phyloP scores from a whole-genome alignment of 2,113 vertebrate species.

The Oxyruncus cristatus region DNA sequence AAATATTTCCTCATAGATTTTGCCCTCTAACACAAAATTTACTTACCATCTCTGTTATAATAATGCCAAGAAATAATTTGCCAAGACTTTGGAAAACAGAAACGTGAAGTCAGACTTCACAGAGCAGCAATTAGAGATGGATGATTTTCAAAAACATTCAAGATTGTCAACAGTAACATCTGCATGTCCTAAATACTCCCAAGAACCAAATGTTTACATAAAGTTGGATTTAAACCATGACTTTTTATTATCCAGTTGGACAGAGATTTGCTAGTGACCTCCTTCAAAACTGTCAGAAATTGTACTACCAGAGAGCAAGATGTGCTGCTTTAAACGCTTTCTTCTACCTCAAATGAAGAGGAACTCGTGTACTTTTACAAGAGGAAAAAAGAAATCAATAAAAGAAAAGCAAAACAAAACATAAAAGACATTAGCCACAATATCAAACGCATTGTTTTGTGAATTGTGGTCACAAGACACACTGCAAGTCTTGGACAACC shows the following conservation, averaged over 20 bases:
- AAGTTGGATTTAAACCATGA: background rate
- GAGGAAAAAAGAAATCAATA: background rate
- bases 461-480: background rate
- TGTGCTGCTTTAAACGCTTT: background rate
- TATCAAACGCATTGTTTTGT: background rate
- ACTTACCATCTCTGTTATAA: background rate
- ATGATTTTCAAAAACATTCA: constrained; percentile 8
- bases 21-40: background rate
- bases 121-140: background rate
- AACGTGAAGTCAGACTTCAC: background rate
- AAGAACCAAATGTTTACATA: background rate
- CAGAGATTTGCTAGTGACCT: background rate
- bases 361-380: background rate
- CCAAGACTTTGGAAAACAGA: background rate
- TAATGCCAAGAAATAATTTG: background rate
- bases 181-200: background rate
- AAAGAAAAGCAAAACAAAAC: background rate
- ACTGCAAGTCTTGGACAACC: background rate
- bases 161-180: background rate
- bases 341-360: background rate
- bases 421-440: background rate
- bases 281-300: background rate
- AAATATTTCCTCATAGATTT: background rate
- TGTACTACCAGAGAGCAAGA: background rate
- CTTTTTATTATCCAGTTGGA: background rate